Evolutionary conservation across 2,113 vertebrate species (phyloP).

Genomic region (Gymnarchus niloticus): DNA sequence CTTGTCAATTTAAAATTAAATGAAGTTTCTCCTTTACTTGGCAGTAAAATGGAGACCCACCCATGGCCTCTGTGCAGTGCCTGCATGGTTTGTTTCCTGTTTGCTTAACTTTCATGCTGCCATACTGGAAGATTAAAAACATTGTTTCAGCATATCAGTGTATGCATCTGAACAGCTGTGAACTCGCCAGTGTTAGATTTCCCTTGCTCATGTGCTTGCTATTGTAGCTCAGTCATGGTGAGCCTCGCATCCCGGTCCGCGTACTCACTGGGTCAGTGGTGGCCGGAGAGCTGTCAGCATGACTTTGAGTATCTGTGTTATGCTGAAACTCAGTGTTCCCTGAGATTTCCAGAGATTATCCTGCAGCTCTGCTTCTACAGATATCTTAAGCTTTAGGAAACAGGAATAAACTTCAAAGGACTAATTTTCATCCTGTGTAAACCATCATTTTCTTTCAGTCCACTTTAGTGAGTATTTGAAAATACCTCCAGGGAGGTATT

Average conservation of each 20-base stretch:
- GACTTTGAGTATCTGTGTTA: neutral
- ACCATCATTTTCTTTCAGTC: neutral
- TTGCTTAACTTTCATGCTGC: neutral
- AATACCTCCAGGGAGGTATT: neutral
- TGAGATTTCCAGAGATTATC: neutral
- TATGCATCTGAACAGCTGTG: neutral
- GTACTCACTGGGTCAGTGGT: neutral
- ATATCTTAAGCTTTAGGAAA: neutral
- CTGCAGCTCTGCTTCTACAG: neutral
- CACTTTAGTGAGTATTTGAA: neutral
- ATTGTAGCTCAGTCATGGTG: neutral
- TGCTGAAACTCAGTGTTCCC: neutral
- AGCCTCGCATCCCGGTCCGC: neutral
- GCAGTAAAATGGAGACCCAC: neutral
- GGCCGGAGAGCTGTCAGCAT: neutral
- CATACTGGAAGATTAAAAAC: neutral
- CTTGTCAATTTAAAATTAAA: conserved; percentile 2
- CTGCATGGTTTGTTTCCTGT: neutral
- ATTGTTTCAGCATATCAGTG: neutral
- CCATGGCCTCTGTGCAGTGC: neutral
- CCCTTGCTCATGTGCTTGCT: neutral
- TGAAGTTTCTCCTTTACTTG: neutral
- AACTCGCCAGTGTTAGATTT: too few relatives aligned
- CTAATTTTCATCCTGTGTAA: neutral
- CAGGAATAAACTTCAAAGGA: neutral